These are phyloP conservation scores for Dysdera silvatica DNA, from an alignment of 1,140 invertebrate species.

Conservation along the genomic window DNA sequence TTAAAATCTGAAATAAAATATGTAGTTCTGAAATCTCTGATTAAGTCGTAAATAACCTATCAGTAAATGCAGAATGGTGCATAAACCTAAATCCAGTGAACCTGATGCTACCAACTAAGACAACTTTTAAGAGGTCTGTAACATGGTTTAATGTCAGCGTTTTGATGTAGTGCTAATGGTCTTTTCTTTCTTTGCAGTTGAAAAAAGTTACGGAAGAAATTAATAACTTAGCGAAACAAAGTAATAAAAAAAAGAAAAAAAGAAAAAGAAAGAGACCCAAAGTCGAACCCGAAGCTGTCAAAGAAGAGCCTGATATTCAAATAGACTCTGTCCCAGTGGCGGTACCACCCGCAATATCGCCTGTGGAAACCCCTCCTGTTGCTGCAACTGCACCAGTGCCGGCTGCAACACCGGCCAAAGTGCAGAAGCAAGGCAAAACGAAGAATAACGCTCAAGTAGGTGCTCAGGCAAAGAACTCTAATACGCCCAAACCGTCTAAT, in stretches of 20 bases:
- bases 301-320: slow-evolving; percentile 26
- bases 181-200: slow-evolving; percentile 31
- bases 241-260: slow-evolving; percentile 48
- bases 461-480: slow-evolving; percentile 28
- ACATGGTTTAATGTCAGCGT: too few species aligned
- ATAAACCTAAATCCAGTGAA: too few species aligned
- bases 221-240: slow-evolving; percentile 38
- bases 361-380: not conserved
- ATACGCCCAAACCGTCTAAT: slow-evolving; percentile 32
- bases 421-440: slow-evolving; percentile 35
- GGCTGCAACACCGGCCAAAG: slow-evolving; percentile 34
- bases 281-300: slow-evolving; percentile 36
- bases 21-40: too few species aligned
- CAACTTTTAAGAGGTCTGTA: too few species aligned
- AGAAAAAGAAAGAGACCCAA: slow-evolving; percentile 45
- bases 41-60: too few species aligned
- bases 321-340: slow-evolving; percentile 10
- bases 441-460: slow-evolving; percentile 25
- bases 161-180: too few species aligned
- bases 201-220: slow-evolving; percentile 30
- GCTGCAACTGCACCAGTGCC: slow-evolving; percentile 28
- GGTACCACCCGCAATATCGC: not conserved
- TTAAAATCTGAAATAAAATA: too few species aligned
- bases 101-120: too few species aligned
- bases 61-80: too few species aligned